Evolutionary conservation across 2,113 vertebrate genomes (phyloP).

Genomic region (Oreotrochilus melanogaster): DNA sequence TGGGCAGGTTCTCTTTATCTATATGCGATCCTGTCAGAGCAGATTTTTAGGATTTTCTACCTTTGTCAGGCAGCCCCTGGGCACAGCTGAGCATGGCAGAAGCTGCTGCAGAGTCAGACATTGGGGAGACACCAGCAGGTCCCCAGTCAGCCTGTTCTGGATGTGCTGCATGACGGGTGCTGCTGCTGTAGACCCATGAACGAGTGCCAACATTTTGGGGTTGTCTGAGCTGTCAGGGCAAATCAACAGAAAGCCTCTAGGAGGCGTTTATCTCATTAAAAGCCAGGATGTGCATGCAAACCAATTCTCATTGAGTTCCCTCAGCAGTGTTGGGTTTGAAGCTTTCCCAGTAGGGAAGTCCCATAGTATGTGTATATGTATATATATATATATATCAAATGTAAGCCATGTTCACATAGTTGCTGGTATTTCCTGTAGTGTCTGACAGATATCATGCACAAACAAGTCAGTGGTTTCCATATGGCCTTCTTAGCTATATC

Average conservation of each 20-base stretch:
- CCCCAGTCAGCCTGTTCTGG: accelerated
- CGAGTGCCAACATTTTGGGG: neutral
- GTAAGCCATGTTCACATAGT: neutral
- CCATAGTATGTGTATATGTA: too few relatives aligned
- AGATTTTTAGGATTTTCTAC: slow-evolving; percentile 42
- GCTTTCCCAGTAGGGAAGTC: too few relatives aligned
- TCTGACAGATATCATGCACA: neutral
- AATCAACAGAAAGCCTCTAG: neutral
- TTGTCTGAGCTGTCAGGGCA: neutral
- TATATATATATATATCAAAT: neutral
- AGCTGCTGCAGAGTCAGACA: neutral
- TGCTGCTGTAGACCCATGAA: accelerated
- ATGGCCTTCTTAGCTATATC: neutral
- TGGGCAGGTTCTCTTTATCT: neutral
- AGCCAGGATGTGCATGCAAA: neutral
- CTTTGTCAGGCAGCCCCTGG: neutral
- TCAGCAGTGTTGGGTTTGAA: neutral
- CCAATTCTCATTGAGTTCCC: neutral
- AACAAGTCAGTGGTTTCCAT: neutral
- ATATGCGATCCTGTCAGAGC: neutral
- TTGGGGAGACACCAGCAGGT: neutral
- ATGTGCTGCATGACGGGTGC: too few relatives aligned
- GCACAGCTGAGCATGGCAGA: neutral
- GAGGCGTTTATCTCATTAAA: neutral
- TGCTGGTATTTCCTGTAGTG: neutral